Evolutionary conservation across 2,888 invertebrate genomes (phyloP).

Genomic region (Drosophila vallismaia): DNA sequence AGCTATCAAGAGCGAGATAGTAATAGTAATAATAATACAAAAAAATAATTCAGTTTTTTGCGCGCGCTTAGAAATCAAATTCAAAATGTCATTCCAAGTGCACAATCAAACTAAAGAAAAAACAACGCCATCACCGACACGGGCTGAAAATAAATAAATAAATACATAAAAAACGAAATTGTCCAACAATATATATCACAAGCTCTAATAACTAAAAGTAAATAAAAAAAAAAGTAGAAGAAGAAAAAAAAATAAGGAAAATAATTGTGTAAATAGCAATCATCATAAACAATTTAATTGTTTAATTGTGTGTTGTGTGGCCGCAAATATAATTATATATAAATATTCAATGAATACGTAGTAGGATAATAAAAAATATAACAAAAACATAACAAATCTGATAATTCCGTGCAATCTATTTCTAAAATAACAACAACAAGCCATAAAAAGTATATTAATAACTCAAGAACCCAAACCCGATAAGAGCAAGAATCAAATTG

Average conservation of each 20-base stretch:
- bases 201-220: constrained; percentile 1
- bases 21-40: constrained; percentile 35
- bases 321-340: constrained; percentile 34
- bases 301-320: constrained; percentile 67
- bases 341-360: constrained; percentile 65
- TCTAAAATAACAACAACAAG: constrained; percentile 70
- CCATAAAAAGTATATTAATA: constrained; percentile 53
- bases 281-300: constrained; percentile 74
- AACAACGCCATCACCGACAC: constrained; percentile 29
- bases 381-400: constrained; percentile 45
- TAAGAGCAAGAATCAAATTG: constrained; percentile 46
- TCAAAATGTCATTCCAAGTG: constrained; percentile 48
- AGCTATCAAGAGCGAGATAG: constrained; percentile 14
- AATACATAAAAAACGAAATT: constrained; percentile 31
- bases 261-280: constrained; percentile 66
- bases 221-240: constrained; percentile 4
- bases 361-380: constrained; percentile 57
- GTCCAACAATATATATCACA: constrained; percentile 41
- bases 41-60: constrained; percentile 22
- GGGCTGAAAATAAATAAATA: constrained; percentile 28
- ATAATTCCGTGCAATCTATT: constrained; percentile 79
- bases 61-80: constrained; percentile 41
- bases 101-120: constrained; percentile 27
- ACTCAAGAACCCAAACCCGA: constrained; percentile 37
- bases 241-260: not conserved